Base-by-base conservation (phyloP, 2,797 vertebrate species). In the Pipistrellus pygmaeus region DNA sequence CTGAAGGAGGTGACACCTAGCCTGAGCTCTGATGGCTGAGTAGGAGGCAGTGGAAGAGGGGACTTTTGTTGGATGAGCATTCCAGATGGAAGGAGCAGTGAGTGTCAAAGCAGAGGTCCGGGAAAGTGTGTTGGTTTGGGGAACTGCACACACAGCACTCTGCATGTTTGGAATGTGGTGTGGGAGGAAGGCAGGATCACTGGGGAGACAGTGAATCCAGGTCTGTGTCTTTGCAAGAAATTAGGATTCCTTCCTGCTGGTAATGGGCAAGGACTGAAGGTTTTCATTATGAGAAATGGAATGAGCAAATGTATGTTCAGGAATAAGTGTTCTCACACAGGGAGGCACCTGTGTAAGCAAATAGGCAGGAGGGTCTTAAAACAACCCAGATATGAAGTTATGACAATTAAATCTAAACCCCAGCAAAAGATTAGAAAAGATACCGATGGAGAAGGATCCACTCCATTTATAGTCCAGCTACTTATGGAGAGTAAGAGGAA, bases 331-430 rank as follows among this genome's bases (percentile, higher is more conserved):
- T 44, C 32, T 82, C 27, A 10, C 15, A 80, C 27, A 90, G 7
- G 5, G 9, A 71, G 17, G 17, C n/a, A 69, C 11, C 17, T 17
- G 13, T 21, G 2, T 7, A 66, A 75, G 5, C n/a, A 81, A 72
- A 77, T 25, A 92, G n/a, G 68, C 69, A 80, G 25, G n/a, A 71
- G 25, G 27, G 46, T 62, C 27, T 88, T 86, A 87, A 92, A 80
- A 75, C 35, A 88, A 21, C 13, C 13, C 2, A 85, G 46, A 32
- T 48, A 46, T 44, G 13, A 32, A 76, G 12, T 17, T 87, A 55
- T 35, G 18, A 85, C 4, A 41, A 72, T 71, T 88, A 85, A 60
- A 85, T 90, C 2, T 27, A 85, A 87, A 76, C 38, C 30, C 76
- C 44, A 87, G 18, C 8, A 77, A 48, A 64, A 32, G 23, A 68